Base-by-base conservation (phyloP, 2,113 vertebrate genomes). In the Phrynosoma blainvillii region DNA sequence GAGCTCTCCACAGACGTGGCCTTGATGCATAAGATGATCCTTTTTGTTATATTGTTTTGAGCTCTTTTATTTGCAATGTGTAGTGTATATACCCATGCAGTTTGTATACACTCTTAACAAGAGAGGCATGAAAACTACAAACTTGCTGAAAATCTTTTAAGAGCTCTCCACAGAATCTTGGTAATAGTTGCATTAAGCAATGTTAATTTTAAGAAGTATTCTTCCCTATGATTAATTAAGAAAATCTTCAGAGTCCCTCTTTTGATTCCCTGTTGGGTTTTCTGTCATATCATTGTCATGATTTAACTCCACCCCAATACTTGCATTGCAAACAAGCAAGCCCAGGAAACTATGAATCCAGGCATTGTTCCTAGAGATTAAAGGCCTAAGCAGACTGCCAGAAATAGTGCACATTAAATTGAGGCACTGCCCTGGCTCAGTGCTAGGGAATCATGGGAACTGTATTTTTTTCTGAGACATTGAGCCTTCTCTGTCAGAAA, bases 41-140 rank as follows among this genome's bases (percentile, higher is more conserved):
- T 87, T 89, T n/a, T 68, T 21, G 70, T 54, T 93, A 77, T 79
- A 90, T 78, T 52, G 18, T n/a, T 3, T 73, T 75, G 89, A 68
- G 79, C 82, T 21, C 90, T 91, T 90, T 92, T 88, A 84, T 84
- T 90, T 77, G 79, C 90, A 90, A 76, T 89, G 78, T 84, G 36
- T 92, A 90, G 40, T 79, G 87, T 76, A 82, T 84, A 36, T 87
- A 66, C 25, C 79, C 88, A 94, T 93, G 84, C 85, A 79, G 42
- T 90, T 91, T 93, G 76, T 93, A 89, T 92, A 87, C 79, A 87
- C 52, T 70, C 79, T 91, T 85, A 87, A 27, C 1, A 91, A 68
- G 86, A 13, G 4, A 91, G 56, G 11, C 78, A 54, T 85, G n/a
- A 79, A 56, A 88, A 91, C 5, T 76, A 23, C 25, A 65, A 21